Evolutionary conservation across 92 coral and sea anemone species (phyloP), one percentile per base, ranked within the genome.

Genomic region (Parazoanthus atlanticus): DNA sequence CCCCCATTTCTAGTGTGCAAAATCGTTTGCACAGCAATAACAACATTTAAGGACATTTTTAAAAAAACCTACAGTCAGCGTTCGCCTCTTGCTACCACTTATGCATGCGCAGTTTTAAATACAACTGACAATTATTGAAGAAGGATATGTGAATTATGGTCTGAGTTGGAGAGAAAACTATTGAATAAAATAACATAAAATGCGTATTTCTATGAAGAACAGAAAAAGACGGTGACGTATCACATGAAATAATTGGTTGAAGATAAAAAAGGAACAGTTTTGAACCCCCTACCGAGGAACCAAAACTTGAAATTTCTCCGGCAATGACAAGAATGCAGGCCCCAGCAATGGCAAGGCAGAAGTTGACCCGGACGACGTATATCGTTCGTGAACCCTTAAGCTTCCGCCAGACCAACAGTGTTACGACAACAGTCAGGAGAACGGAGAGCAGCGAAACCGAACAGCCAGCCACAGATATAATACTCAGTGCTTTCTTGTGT

Each of bases 381-480:
- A 78, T 46, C 5, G 64, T 78, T 41, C 81, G 81, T 29, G 61
- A 33, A 25, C 64, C 49, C 21, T 78, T 78, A 29, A 78, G 65
- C 33, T 78, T 84, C 67, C 90, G 89, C 99, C 99, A 96, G 90
- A 91, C 90, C 69, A 85, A 78, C 85, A 91, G 69, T n/a, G 93
- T 90, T 40, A 96, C 85, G 16, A 84, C 79, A 70, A 96, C 91
- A 7, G 98, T 93, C 25, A 96, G 72, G 23, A 95, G 81, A 6
- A 93, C 90, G 56, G 96, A 98, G 7, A 95, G 80, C 84, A 95
- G 90, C 10, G 99, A 96, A 17, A 96, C 90, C 61, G 96, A 86
- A 41, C 98, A 96, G 21, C 99, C 99, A 23, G 90, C 91, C 74
- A 95, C 90, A 61, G 99, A 95, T 76, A 95, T 92, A 61, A 95